These are phyloP conservation scores for Drosophila arizonae DNA, from an alignment of 1,140 invertebrate species.

Conservation along the genomic window DNA sequence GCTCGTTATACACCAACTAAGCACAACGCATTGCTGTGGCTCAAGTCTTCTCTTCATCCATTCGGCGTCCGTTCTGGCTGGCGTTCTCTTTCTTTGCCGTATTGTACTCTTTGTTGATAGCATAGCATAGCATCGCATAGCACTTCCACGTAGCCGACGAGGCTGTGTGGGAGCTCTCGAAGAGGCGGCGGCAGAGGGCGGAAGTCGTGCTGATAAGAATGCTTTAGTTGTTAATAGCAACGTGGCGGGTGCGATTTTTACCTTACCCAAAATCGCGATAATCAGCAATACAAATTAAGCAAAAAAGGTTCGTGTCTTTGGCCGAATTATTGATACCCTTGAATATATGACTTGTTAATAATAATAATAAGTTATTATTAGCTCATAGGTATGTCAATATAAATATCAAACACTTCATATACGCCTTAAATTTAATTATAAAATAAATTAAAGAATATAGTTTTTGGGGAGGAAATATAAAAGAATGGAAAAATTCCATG, in stretches of 20 bases:
- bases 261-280: conserved; percentile 68
- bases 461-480: no score
- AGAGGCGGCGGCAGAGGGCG: neutral
- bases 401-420: no score
- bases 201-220: conserved; percentile 58
- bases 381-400: no score
- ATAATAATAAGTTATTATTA: no score
- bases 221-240: conserved; percentile 68
- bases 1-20: conserved; percentile 15
- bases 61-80: neutral
- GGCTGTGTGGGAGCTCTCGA: neutral
- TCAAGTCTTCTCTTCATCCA: conserved; percentile 20
- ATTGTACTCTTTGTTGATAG: conserved; percentile 42
- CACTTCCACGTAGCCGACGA: no score
- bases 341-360: neutral
- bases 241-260: conserved; percentile 30
- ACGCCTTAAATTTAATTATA: no score
- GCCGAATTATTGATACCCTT: neutral
- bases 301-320: neutral
- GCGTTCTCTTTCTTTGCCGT: conserved; percentile 12
- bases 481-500: no score
- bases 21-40: conserved; percentile 1
- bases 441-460: no score
- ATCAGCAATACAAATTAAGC: conserved; percentile 52
- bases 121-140: neutral